Conservation (phyloP, 2,113 vertebrate genomes). For the Fukomys damarensis region DNA sequence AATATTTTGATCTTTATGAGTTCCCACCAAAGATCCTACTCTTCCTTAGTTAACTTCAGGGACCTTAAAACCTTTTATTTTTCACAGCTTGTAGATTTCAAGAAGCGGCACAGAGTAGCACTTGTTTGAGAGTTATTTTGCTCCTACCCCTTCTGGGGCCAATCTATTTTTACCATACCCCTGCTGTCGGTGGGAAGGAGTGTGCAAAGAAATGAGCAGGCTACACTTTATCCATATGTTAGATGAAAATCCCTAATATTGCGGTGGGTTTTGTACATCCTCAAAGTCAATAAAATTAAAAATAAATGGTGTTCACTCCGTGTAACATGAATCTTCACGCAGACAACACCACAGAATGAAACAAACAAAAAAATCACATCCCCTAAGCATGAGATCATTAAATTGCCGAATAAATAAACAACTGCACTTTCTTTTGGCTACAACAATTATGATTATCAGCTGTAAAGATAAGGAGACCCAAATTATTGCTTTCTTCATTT, state of each 20-base stretch:
- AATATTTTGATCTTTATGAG: not conserved
- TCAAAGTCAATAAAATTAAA: not conserved
- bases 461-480: not conserved
- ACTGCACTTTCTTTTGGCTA: not conserved
- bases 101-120: not conserved
- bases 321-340: not conserved
- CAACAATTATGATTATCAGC: not conserved
- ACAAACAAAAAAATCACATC: not conserved
- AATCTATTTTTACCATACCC: not conserved
- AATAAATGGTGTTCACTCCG: not conserved
- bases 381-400: not conserved
- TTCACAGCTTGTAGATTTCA: not conserved
- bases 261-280: not conserved
- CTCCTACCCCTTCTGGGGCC: not conserved
- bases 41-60: not conserved
- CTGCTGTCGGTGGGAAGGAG: not conserved
- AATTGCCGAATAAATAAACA: not conserved
- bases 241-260: not conserved
- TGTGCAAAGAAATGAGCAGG: not conserved
- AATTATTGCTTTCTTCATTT: conserved; percentile 26
- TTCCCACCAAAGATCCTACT: not conserved
- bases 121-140: not conserved
- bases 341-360: not conserved
- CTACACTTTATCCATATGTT: not conserved
- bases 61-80: not conserved